Evolutionary conservation across 2,113 vertebrate genomes (phyloP).

Genomic region (Myxocyprinus asiaticus): DNA sequence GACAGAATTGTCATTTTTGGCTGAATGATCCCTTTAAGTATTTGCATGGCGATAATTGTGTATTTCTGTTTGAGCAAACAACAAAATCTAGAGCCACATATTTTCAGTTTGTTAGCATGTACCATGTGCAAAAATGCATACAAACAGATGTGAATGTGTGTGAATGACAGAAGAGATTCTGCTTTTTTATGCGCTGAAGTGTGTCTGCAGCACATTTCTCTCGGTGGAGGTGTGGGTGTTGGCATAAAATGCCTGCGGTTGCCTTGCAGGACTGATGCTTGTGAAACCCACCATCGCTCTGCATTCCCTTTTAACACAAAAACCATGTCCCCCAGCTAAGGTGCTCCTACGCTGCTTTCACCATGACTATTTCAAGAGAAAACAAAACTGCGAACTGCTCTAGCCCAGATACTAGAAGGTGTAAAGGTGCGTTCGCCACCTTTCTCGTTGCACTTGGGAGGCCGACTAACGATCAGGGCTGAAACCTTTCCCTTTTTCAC

Average conservation of each 20-base stretch:
- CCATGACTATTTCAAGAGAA: slow-evolving; percentile 75
- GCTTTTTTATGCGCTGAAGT: slow-evolving; percentile 23
- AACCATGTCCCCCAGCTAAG: slow-evolving; percentile 76
- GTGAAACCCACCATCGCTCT: slow-evolving; percentile 74
- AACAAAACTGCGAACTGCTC: slow-evolving; percentile 73
- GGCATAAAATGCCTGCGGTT: slow-evolving; percentile 76
- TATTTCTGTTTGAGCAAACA: not conserved
- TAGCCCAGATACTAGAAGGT: slow-evolving; percentile 68
- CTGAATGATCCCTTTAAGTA: not conserved
- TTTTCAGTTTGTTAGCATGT: not conserved
- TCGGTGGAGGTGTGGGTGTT: slow-evolving; percentile 63
- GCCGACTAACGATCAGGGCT: slow-evolving; percentile 32
- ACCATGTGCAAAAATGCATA: not conserved
- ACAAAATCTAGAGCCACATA: not conserved
- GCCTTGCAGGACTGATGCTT: slow-evolving; percentile 77
- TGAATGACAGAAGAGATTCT: slow-evolving; percentile 14
- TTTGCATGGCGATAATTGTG: too few relatives aligned
- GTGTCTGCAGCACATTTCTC: slow-evolving; percentile 64
- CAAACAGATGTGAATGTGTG: not conserved
- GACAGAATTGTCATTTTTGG: too few relatives aligned
- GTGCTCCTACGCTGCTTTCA: slow-evolving; percentile 69
- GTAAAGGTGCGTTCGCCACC: slow-evolving; percentile 64
- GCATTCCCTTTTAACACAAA: slow-evolving; percentile 72
- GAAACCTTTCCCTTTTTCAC: slow-evolving; percentile 20
- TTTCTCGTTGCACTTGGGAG: slow-evolving; percentile 52